Evolutionary conservation across 2,113 vertebrate species (phyloP), one percentile per base, ranked within the genome.

Genomic region (Oxyura jamaicensis): DNA sequence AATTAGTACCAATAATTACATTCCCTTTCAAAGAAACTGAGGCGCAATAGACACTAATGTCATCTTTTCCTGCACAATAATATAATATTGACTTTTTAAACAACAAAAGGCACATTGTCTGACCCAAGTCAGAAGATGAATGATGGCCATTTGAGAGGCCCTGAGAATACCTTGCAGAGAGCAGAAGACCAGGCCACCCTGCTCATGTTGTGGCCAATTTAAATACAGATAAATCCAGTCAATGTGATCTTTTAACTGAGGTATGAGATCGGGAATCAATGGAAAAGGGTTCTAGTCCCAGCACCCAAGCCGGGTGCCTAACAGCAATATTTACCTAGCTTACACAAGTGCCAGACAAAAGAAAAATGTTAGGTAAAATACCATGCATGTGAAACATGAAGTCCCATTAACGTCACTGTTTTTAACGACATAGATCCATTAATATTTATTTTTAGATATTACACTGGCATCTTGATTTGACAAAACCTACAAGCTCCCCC

Each of bases 161-260:
- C 35, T 58, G 68, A 53, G 41, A 63, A 52, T 13, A 65, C 46
- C 23, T 39, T 42, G n/a, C 29, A 15, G 22, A n/a, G 48, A 68
- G 73, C 29, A 10, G 14, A 81, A 29, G 44, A 73, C 3, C 2
- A 2, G 42, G 39, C 35, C 74, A 62, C 86, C 39, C 19, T 11
- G 19, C 35, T 87, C 77, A 55, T 46, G 22, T 3, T 36, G 53
- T 55, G 28, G n/a, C 62, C 69, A 79, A 94, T 93, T 85, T 72
- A 93, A 91, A 93, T 60, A 68, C 77, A 86, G 75, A 90, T 76
- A 90, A 83, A 90, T 59, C n/a, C 68, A 71, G 56, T 35, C 71
- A 72, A 42, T 33, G 39, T 21, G 72, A 80, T 77, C 52, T 90
- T 48, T 80, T 46, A 83, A 87, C 36, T 42, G 75, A 92, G n/a